These are phyloP conservation scores for Trichonephila clavipes DNA, from an alignment of 1,140 invertebrate species.

Conservation along the genomic window DNA sequence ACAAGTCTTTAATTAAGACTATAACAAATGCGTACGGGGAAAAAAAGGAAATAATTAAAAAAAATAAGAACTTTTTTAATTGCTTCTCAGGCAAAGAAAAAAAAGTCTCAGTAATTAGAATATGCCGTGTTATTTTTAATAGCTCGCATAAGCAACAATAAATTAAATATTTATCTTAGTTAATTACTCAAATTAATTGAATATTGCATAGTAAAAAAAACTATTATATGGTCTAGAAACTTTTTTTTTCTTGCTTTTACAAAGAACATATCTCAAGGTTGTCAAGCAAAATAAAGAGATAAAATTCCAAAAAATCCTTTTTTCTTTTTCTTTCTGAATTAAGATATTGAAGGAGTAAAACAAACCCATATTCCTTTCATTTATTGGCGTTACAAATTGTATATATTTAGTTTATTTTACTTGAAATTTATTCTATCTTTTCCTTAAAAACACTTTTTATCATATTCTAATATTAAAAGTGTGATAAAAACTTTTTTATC, in stretches of 20 bases:
- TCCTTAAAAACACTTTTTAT: too few relatives aligned
- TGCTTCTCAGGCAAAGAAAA: not conserved
- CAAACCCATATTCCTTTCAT: too few relatives aligned
- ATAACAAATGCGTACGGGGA: not conserved
- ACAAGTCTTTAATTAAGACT: constrained; percentile 1
- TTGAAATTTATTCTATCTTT: too few relatives aligned
- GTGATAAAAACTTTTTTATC: too few relatives aligned
- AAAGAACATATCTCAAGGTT: not conserved
- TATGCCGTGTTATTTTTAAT: not conserved
- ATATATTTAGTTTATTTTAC: too few relatives aligned
- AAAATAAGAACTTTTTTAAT: not conserved
- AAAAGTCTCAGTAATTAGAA: not conserved
- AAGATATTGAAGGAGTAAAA: too few relatives aligned
- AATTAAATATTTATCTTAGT: not conserved
- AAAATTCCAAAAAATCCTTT: too few relatives aligned
- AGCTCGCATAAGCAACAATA: not conserved
- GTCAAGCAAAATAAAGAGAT: too few relatives aligned
- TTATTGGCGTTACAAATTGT: too few relatives aligned
- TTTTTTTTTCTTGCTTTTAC: not conserved
- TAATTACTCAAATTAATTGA: not conserved
- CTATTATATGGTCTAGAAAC: not conserved
- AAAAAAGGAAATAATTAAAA: not conserved
- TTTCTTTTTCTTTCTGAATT: too few relatives aligned
- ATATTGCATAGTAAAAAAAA: not conserved
- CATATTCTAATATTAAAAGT: too few relatives aligned